These are phyloP conservation scores for Exaiptasia diaphana DNA, from an alignment of 64 coral and sea anemone species.

Conservation along the genomic window DNA sequence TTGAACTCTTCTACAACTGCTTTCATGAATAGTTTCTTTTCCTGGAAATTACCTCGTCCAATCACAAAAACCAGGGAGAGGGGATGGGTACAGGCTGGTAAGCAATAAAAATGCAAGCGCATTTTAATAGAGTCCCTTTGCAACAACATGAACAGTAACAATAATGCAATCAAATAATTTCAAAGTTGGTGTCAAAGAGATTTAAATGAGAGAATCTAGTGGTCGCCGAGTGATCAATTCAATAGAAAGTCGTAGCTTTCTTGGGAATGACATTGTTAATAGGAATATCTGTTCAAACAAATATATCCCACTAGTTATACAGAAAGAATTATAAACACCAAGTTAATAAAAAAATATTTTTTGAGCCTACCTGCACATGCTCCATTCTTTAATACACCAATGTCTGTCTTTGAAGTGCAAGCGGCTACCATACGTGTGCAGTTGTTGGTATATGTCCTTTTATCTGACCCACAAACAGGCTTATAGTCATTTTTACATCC, in stretches of 20 bases:
- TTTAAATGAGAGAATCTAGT: not conserved
- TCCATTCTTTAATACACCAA: conserved; percentile 25
- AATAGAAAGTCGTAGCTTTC: too few relatives aligned
- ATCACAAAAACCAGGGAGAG: conserved; percentile 60
- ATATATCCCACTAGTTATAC: too few relatives aligned
- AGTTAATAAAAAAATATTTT: not conserved
- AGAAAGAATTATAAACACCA: not conserved
- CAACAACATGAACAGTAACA: not conserved
- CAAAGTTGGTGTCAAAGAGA: not conserved
- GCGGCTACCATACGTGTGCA: conserved; percentile 55
- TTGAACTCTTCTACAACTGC: conserved; percentile 51
- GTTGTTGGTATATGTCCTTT: conserved; percentile 65
- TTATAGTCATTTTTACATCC: conserved; percentile 40
- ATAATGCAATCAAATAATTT: not conserved
- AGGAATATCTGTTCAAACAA: too few relatives aligned
- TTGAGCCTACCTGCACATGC: conserved; percentile 52
- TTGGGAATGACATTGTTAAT: too few relatives aligned
- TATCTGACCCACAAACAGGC: conserved; percentile 67
- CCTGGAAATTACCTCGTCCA: conserved; percentile 31
- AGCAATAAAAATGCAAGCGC: not conserved
- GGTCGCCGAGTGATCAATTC: too few relatives aligned
- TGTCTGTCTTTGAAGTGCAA: conserved; percentile 44
- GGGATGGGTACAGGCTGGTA: conserved; percentile 55
- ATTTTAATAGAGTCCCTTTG: too few relatives aligned
- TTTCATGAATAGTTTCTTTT: conserved; percentile 63